phyloP scores from a whole-genome alignment of 2,797 vertebrate species.

The Cuniculus paca region DNA sequence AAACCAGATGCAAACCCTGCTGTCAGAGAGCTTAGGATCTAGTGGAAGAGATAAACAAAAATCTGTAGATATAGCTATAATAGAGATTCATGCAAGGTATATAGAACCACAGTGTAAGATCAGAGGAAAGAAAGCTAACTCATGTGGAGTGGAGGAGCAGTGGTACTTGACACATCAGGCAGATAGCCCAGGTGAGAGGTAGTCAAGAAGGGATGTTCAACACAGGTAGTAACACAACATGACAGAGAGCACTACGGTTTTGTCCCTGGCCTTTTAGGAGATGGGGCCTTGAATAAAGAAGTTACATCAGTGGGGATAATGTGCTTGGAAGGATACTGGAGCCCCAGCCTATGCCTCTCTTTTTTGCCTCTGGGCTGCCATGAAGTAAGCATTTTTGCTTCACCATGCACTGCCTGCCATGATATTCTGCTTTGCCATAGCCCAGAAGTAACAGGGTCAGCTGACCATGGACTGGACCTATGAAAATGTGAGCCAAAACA shows the following conservation, averaged over 20 bases:
- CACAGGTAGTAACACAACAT: neutral
- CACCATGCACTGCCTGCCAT: neutral
- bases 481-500: neutral
- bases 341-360: neutral
- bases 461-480: neutral
- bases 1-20: constrained; percentile 27
- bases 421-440: neutral
- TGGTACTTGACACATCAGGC: neutral
- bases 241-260: neutral
- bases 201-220: neutral
- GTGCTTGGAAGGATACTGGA: neutral
- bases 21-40: constrained; percentile 53
- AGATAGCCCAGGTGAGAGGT: neutral
- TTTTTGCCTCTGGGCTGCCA: neutral
- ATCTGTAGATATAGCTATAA: neutral
- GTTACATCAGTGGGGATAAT: neutral
- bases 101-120: neutral
- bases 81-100: neutral
- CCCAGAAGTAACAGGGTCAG: neutral
- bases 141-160: neutral
- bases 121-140: neutral
- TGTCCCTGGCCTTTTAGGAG: neutral
- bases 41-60: constrained; percentile 30
- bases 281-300: neutral
- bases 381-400: neutral